These are phyloP conservation scores for Ophion obscuratus DNA, from an alignment of 2,888 invertebrate genomes.

Conservation along the genomic window DNA sequence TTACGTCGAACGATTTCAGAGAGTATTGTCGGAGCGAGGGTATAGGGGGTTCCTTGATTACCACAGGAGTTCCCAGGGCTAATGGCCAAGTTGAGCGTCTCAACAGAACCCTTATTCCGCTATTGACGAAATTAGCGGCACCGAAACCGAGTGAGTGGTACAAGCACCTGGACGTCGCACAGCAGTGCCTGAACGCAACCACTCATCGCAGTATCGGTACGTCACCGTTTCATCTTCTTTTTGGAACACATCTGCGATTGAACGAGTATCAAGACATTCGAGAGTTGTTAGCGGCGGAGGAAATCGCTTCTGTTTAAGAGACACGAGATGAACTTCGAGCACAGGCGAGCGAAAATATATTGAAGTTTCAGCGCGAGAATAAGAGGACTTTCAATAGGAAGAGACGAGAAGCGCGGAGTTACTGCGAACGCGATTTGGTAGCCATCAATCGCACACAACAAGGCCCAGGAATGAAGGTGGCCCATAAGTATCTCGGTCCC, in stretches of 20 bases:
- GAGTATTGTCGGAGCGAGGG: constrained; percentile 74
- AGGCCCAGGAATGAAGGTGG: constrained; percentile 24
- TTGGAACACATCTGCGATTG: constrained; percentile 31
- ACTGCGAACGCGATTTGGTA: constrained; percentile 20
- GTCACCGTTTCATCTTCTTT: constrained; percentile 45
- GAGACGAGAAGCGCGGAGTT: neutral
- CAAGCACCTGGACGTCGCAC: constrained; percentile 21
- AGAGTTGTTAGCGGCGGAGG: constrained; percentile 65
- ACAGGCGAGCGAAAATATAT: constrained; percentile 58
- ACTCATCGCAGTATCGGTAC: constrained; percentile 36
- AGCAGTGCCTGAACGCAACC: constrained; percentile 41
- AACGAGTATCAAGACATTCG: constrained; percentile 56
- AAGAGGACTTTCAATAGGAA: constrained; percentile 7
- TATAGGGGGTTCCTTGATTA: constrained; percentile 69
- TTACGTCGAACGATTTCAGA: constrained; percentile 77
- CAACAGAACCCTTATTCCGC: constrained; percentile 43
- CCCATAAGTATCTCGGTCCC: constrained; percentile 24
- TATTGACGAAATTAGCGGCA: constrained; percentile 64
- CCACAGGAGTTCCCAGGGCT: constrained; percentile 74
- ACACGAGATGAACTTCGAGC: constrained; percentile 53
- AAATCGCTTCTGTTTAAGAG: constrained; percentile 50
- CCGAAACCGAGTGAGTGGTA: constrained; percentile 47
- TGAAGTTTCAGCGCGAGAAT: constrained; percentile 56
- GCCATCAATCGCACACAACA: constrained; percentile 35
- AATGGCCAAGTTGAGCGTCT: constrained; percentile 53